Evolutionary conservation across 53 echinoderm and acorn worm genomes (phyloP).

Genomic region (Zoroaster sp.): DNA sequence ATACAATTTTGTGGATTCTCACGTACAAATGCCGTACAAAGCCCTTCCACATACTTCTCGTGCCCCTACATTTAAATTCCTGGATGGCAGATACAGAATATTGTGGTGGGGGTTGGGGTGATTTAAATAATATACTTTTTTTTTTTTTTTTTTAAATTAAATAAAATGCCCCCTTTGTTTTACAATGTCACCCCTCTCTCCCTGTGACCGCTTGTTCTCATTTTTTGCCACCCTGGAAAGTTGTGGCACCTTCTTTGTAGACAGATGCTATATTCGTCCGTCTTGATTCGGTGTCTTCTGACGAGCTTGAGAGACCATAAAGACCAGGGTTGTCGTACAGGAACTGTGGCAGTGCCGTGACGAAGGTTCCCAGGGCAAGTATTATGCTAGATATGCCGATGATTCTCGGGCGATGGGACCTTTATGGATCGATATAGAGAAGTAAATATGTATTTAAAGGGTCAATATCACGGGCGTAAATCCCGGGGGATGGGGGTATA

Average conservation of each 20-base stretch:
- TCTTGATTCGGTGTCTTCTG: background rate
- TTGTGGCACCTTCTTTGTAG: background rate
- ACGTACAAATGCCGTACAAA: no score
- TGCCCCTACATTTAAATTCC: no score
- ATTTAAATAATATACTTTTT: no score
- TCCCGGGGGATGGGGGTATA: background rate
- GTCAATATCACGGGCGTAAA: background rate
- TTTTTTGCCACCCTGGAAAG: no score
- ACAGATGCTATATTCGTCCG: background rate
- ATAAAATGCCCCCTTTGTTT: no score
- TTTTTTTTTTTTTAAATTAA: no score
- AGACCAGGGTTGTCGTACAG: slow-evolving; percentile 17
- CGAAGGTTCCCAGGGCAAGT: slow-evolving; percentile 57
- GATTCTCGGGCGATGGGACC: slow-evolving; percentile 66
- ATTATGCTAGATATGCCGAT: slow-evolving; percentile 53
- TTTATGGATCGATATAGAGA: slow-evolving; percentile 25
- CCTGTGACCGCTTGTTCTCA: no score
- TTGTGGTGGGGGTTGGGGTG: no score
- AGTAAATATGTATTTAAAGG: background rate
- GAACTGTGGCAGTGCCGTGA: slow-evolving; percentile 69
- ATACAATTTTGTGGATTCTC: no score
- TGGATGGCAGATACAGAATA: no score
- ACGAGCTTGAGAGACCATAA: background rate
- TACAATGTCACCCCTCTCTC: no score
- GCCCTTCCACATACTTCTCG: no score